Evolutionary conservation across 1,140 invertebrate genomes (phyloP).

Genomic region (Homalodisca vitripennis): DNA sequence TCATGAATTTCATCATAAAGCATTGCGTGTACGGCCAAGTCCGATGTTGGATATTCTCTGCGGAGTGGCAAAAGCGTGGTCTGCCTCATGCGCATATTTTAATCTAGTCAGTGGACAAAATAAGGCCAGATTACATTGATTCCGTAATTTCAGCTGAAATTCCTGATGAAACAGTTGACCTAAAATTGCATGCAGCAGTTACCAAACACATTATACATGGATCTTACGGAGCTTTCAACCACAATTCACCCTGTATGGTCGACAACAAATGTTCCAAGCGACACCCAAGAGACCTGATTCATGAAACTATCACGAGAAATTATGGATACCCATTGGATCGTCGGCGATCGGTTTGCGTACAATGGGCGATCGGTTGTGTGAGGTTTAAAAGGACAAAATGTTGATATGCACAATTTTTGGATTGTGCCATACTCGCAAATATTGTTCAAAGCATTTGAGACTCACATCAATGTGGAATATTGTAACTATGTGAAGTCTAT

Average conservation of each 20-base stretch:
- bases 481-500: no score
- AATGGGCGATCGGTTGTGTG: background rate
- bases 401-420: no score
- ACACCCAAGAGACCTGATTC: background rate
- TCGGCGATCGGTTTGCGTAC: background rate
- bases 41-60: conserved; percentile 49
- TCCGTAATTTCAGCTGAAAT: no score
- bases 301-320: background rate
- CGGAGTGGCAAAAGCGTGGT: no score
- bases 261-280: background rate
- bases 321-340: background rate
- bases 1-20: no score
- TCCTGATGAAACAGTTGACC: no score
- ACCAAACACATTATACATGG: background rate
- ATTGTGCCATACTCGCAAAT: background rate
- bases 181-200: no score
- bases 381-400: no score
- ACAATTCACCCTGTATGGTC: no score
- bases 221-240: no score
- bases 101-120: conserved; percentile 36
- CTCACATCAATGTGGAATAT: no score
- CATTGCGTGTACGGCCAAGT: no score
- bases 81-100: conserved; percentile 46
- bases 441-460: background rate
- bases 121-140: conserved; percentile 37